These are phyloP conservation scores for Dendrocopos noguchii DNA, from an alignment of 2,113 vertebrate species.

Conservation along the genomic window DNA sequence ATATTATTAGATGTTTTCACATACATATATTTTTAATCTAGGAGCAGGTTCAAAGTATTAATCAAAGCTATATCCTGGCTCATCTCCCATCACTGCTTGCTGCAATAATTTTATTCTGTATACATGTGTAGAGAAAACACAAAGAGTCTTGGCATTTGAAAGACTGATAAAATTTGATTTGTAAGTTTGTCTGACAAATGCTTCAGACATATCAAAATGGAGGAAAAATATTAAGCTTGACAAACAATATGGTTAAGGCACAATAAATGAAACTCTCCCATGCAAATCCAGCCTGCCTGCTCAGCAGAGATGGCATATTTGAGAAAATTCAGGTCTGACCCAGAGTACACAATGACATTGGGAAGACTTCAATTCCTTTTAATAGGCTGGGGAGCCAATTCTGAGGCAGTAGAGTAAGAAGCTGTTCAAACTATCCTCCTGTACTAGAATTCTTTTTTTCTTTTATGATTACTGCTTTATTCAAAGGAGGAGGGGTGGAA, in stretches of 20 bases:
- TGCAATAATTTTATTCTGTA: conserved; percentile 37
- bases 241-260: background rate
- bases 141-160: conserved; percentile 69
- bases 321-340: conserved; percentile 4
- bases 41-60: conserved; percentile 52
- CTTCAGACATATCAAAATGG: conserved; percentile 6
- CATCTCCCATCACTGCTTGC: background rate
- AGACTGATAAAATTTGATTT: conserved; percentile 69
- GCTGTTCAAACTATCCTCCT: background rate
- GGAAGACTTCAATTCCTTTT: background rate
- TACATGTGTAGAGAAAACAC: conserved; percentile 13
- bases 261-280: background rate
- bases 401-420: background rate
- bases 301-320: background rate
- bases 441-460: background rate
- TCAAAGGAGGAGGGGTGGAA: background rate
- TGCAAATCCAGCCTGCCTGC: background rate
- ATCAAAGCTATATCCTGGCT: conserved; percentile 48
- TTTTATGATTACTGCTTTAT: background rate
- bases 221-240: background rate
- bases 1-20: conserved; percentile 70
- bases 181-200: conserved; percentile 61
- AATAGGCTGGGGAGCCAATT: background rate
- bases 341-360: background rate
- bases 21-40: conserved; percentile 35